phyloP scores from a whole-genome alignment of 2,888 invertebrate genomes.

The Drosophila aldrichi region DNA sequence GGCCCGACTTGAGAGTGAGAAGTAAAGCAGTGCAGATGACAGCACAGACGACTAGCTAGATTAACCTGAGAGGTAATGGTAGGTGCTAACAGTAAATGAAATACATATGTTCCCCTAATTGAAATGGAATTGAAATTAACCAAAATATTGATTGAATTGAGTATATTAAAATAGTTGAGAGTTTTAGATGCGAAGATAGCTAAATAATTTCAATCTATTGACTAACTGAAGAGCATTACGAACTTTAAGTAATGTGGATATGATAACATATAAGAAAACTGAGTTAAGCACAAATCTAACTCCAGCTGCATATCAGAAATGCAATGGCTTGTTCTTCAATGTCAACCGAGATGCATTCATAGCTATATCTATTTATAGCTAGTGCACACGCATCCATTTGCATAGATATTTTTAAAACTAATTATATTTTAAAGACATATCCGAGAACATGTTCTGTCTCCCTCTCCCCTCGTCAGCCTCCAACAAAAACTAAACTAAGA shows the following conservation, averaged over 20 bases:
- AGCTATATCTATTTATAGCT: not conserved
- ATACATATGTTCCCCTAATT: not conserved
- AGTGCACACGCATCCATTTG: not conserved
- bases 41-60: not conserved
- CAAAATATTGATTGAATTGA: not conserved
- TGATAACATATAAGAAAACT: too few species aligned
- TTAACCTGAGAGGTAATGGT: not conserved
- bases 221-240: too few species aligned
- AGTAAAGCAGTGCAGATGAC: not conserved
- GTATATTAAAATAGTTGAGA: too few species aligned
- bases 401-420: conserved; percentile 33
- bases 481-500: not conserved
- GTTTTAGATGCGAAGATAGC: too few species aligned
- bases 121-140: not conserved
- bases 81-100: not conserved
- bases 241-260: too few species aligned
- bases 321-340: conserved; percentile 24
- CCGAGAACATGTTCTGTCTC: conserved; percentile 21
- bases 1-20: not conserved
- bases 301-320: too few species aligned
- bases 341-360: conserved; percentile 7
- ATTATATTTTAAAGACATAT: conserved; percentile 48
- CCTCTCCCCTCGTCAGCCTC: not conserved
- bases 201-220: too few species aligned
- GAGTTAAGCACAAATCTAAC: too few species aligned